Conservation (phyloP, 2,888 invertebrate species). For the Drosophila peninsularis region DNA sequence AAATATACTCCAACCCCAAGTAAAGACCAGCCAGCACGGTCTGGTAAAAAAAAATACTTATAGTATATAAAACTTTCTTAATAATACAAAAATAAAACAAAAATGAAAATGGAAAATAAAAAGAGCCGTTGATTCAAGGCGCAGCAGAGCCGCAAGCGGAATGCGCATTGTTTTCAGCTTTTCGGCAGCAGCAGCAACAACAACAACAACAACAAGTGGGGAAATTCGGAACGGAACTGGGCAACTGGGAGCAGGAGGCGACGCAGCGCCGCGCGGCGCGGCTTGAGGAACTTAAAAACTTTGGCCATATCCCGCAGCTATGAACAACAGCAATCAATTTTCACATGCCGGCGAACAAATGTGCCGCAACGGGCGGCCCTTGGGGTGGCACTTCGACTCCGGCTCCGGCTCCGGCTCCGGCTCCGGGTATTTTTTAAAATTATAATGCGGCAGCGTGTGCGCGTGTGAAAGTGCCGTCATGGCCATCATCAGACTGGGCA, state of each 20-base stretch:
- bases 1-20: conserved; percentile 71
- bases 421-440: conserved; percentile 70
- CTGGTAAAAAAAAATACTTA: conserved; percentile 48
- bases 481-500: conserved; percentile 59
- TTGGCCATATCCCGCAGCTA: conserved; percentile 80
- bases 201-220: conserved; percentile 17
- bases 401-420: background rate
- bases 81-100: conserved; percentile 64
- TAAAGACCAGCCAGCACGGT: conserved; percentile 36
- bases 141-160: conserved; percentile 77
- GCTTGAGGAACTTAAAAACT: conserved; percentile 77
- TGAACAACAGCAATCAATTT: conserved; percentile 80
- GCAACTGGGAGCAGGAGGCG: conserved; percentile 13
- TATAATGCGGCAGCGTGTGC: conserved; percentile 62
- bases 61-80: conserved; percentile 74
- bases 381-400: background rate
- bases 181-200: conserved; percentile 67
- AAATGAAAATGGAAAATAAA: conserved; percentile 24
- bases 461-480: conserved; percentile 56
- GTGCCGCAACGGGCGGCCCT: conserved; percentile 67
- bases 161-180: conserved; percentile 79
- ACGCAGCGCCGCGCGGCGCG: conserved; percentile 28
- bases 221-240: conserved; percentile 38
- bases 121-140: conserved; percentile 65
- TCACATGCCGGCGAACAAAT: conserved; percentile 79